These are phyloP conservation scores for Eulemur rufifrons DNA, from an alignment of 2,113 vertebrate genomes.

Conservation along the genomic window DNA sequence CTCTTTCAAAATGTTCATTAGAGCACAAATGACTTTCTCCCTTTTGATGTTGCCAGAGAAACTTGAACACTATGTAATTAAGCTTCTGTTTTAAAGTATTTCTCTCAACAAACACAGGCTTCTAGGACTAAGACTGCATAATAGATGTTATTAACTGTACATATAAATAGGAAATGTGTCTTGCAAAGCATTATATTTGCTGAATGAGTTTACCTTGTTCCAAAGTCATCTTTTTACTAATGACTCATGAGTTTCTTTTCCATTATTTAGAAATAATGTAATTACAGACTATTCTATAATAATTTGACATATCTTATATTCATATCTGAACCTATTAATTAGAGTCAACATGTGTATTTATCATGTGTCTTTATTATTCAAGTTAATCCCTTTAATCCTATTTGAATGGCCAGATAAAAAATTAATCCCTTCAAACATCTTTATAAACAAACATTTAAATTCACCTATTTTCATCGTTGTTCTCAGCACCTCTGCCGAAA, in stretches of 20 bases:
- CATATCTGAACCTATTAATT: slow-evolving; percentile 85
- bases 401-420: slow-evolving; percentile 82
- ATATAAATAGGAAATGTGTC: slow-evolving; percentile 83
- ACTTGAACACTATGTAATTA: slow-evolving; percentile 80
- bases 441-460: slow-evolving; percentile 84
- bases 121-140: slow-evolving; percentile 79
- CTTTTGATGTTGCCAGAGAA: slow-evolving; percentile 78
- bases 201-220: slow-evolving; percentile 81
- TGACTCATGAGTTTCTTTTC: slow-evolving; percentile 83
- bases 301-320: slow-evolving; percentile 83
- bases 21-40: slow-evolving; percentile 76
- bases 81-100: slow-evolving; percentile 81
- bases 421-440: slow-evolving; percentile 83
- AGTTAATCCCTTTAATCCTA: slow-evolving; percentile 86
- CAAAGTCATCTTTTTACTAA: slow-evolving; percentile 80
- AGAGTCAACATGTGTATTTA: slow-evolving; percentile 82
- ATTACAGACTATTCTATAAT: slow-evolving; percentile 81
- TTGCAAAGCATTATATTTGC: slow-evolving; percentile 77
- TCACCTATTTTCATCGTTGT: slow-evolving; percentile 80
- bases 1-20: slow-evolving; percentile 82
- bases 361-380: slow-evolving; percentile 82
- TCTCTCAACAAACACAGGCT: slow-evolving; percentile 79
- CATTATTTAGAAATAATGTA: slow-evolving; percentile 84
- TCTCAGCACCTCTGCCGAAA: slow-evolving; percentile 75
- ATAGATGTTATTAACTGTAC: slow-evolving; percentile 82